phyloP scores from a whole-genome alignment of 2,797 vertebrate genomes.

The Malacoctenus gilli region DNA sequence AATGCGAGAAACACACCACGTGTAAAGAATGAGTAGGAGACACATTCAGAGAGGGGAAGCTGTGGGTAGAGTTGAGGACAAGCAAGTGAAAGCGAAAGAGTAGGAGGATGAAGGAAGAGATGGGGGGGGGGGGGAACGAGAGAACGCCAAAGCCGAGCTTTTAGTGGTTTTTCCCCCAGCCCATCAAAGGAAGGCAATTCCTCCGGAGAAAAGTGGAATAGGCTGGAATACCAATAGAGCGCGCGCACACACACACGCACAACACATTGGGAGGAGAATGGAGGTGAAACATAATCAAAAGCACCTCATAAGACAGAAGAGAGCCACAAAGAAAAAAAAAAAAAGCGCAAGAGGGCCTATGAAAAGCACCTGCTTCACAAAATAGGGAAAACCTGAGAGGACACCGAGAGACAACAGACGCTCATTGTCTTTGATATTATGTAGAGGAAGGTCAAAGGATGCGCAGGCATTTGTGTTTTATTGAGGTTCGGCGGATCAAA shows the following conservation, averaged over 20 bases:
- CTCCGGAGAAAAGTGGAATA: constrained; percentile 54
- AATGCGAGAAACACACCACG: constrained; percentile 25
- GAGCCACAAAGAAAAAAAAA: constrained; percentile 12
- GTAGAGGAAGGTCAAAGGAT: constrained; percentile 59
- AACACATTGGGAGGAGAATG: constrained; percentile 30
- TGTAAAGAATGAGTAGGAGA: constrained; percentile 29
- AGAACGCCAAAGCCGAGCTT: constrained; percentile 60
- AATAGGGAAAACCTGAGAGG: constrained; percentile 19
- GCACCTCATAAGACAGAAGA: constrained; percentile 38
- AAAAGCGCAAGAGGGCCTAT: constrained; percentile 15
- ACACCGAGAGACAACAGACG: constrained; percentile 28
- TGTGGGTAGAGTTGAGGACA: constrained; percentile 47
- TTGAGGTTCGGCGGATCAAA: constrained; percentile 44
- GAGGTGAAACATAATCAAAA: constrained; percentile 61
- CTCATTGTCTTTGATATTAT: constrained; percentile 48
- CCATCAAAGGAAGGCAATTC: constrained; percentile 64
- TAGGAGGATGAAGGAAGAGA: constrained; percentile 18
- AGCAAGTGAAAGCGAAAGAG: constrained; percentile 42
- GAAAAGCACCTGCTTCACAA: constrained; percentile 42
- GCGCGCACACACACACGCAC: constrained; percentile 13
- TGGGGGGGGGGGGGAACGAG: constrained; percentile 19
- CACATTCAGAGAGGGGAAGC: constrained; percentile 22
- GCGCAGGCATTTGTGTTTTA: constrained; percentile 24
- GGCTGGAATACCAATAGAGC: constrained; percentile 58
- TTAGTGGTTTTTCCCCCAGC: constrained; percentile 44